Conservation (phyloP, 2,888 invertebrate genomes). For the Lasioglossum villosulum region DNA sequence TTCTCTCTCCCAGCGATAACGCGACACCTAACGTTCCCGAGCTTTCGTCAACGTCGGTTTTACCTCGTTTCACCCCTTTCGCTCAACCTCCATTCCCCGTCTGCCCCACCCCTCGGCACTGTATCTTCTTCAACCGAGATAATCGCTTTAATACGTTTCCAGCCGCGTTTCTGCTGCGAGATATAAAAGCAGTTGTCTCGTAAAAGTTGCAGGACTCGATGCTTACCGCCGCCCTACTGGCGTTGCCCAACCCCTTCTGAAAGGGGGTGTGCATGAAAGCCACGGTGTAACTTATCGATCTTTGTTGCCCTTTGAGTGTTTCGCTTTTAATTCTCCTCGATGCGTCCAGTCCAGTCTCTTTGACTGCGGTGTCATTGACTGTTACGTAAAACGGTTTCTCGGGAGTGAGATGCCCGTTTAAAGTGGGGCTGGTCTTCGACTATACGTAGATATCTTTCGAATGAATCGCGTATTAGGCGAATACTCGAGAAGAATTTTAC, state of each 20-base stretch:
- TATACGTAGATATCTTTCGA: too few species aligned
- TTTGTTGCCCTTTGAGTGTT: constrained; percentile 47
- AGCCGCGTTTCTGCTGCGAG: constrained; percentile 59
- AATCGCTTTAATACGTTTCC: constrained; percentile 73
- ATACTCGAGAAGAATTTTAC: too few species aligned
- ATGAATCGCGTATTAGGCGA: too few species aligned
- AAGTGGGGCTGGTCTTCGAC: too few species aligned
- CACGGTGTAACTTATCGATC: constrained; percentile 59
- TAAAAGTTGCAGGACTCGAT: constrained; percentile 68
- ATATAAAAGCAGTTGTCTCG: constrained; percentile 67
- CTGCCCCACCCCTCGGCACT: constrained; percentile 15
- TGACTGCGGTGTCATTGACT: constrained; percentile 42
- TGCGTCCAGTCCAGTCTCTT: constrained; percentile 26
- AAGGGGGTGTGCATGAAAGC: constrained; percentile 37
- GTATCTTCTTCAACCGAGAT: constrained; percentile 61
- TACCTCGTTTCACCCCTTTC: constrained; percentile 33
- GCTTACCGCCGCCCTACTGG: constrained; percentile 28
- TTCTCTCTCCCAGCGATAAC: constrained; percentile 14
- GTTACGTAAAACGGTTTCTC: constrained; percentile 31
- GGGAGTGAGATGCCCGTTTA: too few species aligned
- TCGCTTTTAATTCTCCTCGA: constrained; percentile 56
- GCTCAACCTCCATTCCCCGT: neutral
- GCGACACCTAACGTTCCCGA: constrained; percentile 32
- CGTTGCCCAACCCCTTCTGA: neutral
- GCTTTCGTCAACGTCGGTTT: constrained; percentile 51